Percentiles rank a stretch among this genome's conserved stretches.
Evolutionary conservation across 1,140 invertebrate genomes (phyloP).

Genomic region (Cylas formicarius): DNA sequence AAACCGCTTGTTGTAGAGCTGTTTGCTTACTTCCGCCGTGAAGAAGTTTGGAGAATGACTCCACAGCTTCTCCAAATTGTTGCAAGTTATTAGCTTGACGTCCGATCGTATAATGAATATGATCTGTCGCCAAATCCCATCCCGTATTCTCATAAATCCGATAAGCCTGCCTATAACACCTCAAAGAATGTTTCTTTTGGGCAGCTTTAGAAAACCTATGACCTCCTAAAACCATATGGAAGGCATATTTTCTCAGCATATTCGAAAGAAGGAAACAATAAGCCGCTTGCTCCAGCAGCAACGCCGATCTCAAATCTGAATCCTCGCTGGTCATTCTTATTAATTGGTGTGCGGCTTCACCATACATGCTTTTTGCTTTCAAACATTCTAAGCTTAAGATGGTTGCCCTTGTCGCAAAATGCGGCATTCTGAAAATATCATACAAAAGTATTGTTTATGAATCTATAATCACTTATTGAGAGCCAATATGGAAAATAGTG

Average conservation of each 20-base stretch:
- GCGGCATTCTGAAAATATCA: conserved; percentile 63
- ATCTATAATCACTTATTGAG: not conserved
- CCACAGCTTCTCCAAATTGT: conserved; percentile 63
- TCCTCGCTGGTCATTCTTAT: conserved; percentile 95
- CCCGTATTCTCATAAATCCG: conserved; percentile 76
- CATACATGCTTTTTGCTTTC: conserved; percentile 64
- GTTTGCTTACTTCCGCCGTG: conserved; percentile 68
- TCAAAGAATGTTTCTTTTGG: conserved; percentile 80
- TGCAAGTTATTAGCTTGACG: conserved; percentile 77
- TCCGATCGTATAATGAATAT: conserved; percentile 90
- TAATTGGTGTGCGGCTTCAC: conserved; percentile 86
- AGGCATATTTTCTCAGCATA: conserved; percentile 92
- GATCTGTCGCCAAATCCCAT: conserved; percentile 89
- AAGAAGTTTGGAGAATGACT: conserved; percentile 73
- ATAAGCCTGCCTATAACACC: conserved; percentile 87
- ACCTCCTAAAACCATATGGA: conserved; percentile 92
- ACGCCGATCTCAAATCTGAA: conserved; percentile 80
- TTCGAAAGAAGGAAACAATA: conserved; percentile 78
- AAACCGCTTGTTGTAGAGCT: conserved; percentile 70
- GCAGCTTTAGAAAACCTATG: conserved; percentile 88
- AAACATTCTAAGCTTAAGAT: conserved; percentile 82
- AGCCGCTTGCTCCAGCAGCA: conserved; percentile 91
- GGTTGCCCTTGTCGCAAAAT: conserved; percentile 85
- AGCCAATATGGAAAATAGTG: too few relatives aligned
- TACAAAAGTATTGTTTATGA: conserved; percentile 10